Conservation (phyloP, 2,888 invertebrate genomes). For the Rugalucina vietnamica region DNA sequence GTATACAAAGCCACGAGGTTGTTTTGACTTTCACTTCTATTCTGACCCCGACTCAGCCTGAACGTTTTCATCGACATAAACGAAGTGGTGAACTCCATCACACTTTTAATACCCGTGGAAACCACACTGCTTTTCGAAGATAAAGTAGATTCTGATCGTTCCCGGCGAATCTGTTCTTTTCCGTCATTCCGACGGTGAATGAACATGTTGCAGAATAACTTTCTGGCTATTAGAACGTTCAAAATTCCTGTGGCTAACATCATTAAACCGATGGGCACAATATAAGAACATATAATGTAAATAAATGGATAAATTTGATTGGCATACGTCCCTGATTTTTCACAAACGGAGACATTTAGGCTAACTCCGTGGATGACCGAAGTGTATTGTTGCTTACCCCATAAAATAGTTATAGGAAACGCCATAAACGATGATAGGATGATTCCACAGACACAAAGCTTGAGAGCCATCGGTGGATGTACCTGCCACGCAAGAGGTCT, state of each 20-base stretch:
- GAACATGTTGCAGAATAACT: slow-evolving; percentile 36
- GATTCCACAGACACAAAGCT: slow-evolving; percentile 27
- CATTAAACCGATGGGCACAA: slow-evolving; percentile 43
- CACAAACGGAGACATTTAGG: slow-evolving; percentile 53
- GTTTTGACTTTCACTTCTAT: neutral
- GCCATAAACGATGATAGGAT: slow-evolving; percentile 29
- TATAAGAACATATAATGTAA: slow-evolving; percentile 46
- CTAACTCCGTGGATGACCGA: slow-evolving; percentile 2
- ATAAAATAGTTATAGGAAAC: slow-evolving; percentile 39
- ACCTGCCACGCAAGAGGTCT: slow-evolving; percentile 50
- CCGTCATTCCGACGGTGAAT: neutral
- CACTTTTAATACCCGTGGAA: neutral
- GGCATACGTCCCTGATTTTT: slow-evolving; percentile 36
- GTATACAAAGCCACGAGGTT: neutral
- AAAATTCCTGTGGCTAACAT: slow-evolving; percentile 31
- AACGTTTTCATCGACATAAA: neutral
- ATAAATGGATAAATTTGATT: slow-evolving; percentile 43
- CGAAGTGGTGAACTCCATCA: neutral
- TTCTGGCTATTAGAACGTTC: slow-evolving; percentile 43
- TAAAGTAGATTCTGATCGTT: neutral
- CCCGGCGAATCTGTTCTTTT: neutral
- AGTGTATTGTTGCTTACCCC: slow-evolving; percentile 54
- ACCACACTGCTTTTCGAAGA: neutral
- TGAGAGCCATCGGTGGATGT: slow-evolving; percentile 36
- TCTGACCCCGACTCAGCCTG: neutral